phyloP scores from a whole-genome alignment of 2,113 vertebrate species.

The Chaetodon auriga region DNA sequence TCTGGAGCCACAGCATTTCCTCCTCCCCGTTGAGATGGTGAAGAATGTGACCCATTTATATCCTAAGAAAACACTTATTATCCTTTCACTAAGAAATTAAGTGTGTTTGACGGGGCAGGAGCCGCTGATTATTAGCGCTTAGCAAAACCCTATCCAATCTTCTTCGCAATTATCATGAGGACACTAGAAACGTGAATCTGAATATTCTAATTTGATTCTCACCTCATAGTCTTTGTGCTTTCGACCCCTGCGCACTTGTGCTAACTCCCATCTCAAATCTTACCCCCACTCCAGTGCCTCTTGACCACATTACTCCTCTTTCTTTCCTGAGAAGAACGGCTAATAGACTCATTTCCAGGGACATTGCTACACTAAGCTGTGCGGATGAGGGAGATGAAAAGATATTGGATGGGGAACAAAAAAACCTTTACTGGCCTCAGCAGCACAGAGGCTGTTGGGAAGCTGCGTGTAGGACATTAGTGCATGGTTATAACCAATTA shows the following conservation, averaged over 20 bases:
- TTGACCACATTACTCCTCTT: slow-evolving; percentile 71
- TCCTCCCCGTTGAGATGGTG: slow-evolving; percentile 2
- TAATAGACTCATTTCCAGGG: slow-evolving; percentile 71
- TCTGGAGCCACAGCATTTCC: neutral
- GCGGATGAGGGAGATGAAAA: slow-evolving; percentile 72
- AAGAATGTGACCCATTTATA: slow-evolving; percentile 61
- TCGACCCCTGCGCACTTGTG: slow-evolving; percentile 14
- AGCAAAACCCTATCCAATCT: slow-evolving; percentile 55
- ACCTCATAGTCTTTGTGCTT: slow-evolving; percentile 42
- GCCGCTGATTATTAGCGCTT: slow-evolving; percentile 64
- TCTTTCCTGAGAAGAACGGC: slow-evolving; percentile 46
- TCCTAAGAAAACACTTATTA: slow-evolving; percentile 63
- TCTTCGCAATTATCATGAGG: slow-evolving; percentile 67
- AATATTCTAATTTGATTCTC: slow-evolving; percentile 72
- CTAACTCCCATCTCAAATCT: slow-evolving; percentile 59
- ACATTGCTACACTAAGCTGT: slow-evolving; percentile 59
- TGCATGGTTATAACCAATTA: slow-evolving; percentile 73
- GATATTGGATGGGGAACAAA: slow-evolving; percentile 72
- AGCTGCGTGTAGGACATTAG: slow-evolving; percentile 60
- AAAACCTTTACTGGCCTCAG: slow-evolving; percentile 39
- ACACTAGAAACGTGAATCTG: slow-evolving; percentile 67
- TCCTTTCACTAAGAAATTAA: slow-evolving; percentile 46
- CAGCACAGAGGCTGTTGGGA: slow-evolving; percentile 36
- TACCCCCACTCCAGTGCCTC: slow-evolving; percentile 61
- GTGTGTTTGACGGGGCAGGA: slow-evolving; percentile 52